Evolutionary conservation across 1,140 invertebrate genomes (phyloP).

Genomic region (Pogonomyrmex californicus): DNA sequence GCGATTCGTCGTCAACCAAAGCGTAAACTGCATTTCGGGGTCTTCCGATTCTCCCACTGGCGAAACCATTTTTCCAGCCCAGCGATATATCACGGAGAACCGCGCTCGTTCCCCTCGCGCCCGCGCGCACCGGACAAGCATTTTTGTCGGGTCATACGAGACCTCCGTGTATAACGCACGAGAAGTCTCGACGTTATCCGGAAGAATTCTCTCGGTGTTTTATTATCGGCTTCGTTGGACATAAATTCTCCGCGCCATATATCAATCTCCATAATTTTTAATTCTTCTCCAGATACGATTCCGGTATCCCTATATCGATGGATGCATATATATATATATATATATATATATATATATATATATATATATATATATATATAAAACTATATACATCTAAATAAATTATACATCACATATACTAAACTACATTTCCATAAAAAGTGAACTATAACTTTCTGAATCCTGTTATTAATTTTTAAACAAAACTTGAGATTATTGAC

Average conservation of each 20-base stretch:
- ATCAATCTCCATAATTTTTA: conserved; percentile 58
- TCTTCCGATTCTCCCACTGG: conserved; percentile 55
- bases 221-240: conserved; percentile 51
- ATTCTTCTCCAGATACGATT: neutral
- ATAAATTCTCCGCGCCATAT: conserved; percentile 48
- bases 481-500: neutral
- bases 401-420: neutral
- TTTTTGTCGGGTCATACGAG: conserved; percentile 65
- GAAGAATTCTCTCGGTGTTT: conserved; percentile 56
- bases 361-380: too few relatives aligned
- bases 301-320: conserved; percentile 22
- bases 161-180: conserved; percentile 61
- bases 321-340: neutral
- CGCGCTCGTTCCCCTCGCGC: conserved; percentile 56
- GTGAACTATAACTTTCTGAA: neutral
- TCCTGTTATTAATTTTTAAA: neutral
- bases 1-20: conserved; percentile 74
- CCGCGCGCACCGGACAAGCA: conserved; percentile 55
- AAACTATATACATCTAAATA: too few relatives aligned
- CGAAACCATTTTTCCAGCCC: conserved; percentile 73
- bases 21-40: conserved; percentile 76
- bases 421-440: neutral
- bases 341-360: too few relatives aligned
- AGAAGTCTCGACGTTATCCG: conserved; percentile 45
- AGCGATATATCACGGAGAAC: conserved; percentile 70